A percentile compares a stretch with the other conserved stretches of the same genome.
phyloP scores from a whole-genome alignment of 2,113 vertebrate species.

The Rhinoderma darwinii region DNA sequence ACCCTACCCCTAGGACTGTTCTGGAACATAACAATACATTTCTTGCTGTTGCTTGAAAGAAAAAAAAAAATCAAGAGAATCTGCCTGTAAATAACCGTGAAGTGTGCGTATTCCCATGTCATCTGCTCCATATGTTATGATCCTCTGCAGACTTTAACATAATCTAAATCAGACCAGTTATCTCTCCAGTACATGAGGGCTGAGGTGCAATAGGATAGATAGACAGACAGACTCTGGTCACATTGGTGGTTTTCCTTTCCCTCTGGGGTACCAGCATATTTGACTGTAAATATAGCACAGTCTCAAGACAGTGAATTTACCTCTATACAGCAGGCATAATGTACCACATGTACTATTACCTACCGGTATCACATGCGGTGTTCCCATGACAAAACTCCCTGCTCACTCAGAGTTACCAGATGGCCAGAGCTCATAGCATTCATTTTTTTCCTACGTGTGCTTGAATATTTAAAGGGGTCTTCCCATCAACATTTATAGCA shows the following conservation, averaged over 20 bases:
- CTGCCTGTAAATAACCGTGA: neutral
- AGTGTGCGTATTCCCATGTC: neutral
- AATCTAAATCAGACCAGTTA: neutral
- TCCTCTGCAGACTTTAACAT: neutral
- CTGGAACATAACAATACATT: conserved; percentile 7
- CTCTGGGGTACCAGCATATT: too few species aligned
- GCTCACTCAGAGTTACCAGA: neutral
- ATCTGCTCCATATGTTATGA: neutral
- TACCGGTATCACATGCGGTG: too few species aligned
- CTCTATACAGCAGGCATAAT: too few species aligned
- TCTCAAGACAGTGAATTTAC: too few species aligned
- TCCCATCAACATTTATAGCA: neutral
- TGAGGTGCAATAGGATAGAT: neutral
- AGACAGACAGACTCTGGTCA: neutral
- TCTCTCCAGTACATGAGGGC: neutral
- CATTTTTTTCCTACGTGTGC: too few species aligned
- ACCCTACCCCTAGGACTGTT: neutral
- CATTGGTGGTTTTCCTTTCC: neutral
- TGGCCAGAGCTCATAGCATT: too few species aligned
- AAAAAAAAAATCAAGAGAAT: neutral
- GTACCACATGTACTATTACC: neutral
- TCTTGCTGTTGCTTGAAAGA: neutral
- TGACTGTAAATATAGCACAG: too few species aligned
- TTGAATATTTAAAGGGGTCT: too few species aligned
- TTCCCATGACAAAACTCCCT: neutral